Percentiles rank a stretch among this genome's conserved stretches.
Conservation (phyloP, 1,140 invertebrate species). For the Drosophila nasuta region DNA sequence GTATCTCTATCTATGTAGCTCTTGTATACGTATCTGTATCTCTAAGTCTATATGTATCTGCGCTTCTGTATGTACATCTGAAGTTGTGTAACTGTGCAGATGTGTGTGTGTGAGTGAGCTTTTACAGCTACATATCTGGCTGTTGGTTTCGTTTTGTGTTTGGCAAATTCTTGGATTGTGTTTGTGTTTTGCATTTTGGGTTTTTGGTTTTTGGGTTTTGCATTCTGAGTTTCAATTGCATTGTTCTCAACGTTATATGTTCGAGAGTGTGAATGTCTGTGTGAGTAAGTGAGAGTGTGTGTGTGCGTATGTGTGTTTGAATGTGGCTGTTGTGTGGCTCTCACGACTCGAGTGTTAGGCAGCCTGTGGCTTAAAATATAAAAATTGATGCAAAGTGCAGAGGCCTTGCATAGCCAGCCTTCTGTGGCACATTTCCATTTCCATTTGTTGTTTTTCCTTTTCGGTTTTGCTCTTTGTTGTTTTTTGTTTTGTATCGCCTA, state of each 20-base stretch:
- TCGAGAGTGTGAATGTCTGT: background rate
- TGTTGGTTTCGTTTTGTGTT: slow-evolving; percentile 48
- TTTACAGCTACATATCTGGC: slow-evolving; percentile 7
- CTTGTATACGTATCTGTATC: background rate
- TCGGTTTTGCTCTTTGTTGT: slow-evolving; percentile 23
- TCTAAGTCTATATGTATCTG: background rate
- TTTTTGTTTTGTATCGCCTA: slow-evolving; percentile 49
- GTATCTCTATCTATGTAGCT: slow-evolving; percentile 5
- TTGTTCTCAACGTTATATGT: slow-evolving; percentile 53
- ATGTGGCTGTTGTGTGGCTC: slow-evolving; percentile 19
- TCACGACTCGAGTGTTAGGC: slow-evolving; percentile 71
- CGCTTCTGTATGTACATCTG: background rate
- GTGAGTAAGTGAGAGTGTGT: background rate
- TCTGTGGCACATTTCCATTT: slow-evolving; percentile 53
- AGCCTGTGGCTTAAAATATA: slow-evolving; percentile 79
- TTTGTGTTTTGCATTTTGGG: slow-evolving; percentile 47
- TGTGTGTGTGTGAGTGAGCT: slow-evolving; percentile 1
- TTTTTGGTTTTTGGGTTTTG: slow-evolving; percentile 49
- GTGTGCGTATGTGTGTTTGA: slow-evolving; percentile 1
- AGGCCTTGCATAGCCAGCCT: slow-evolving; percentile 59
- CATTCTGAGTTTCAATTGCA: slow-evolving; percentile 74
- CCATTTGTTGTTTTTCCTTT: slow-evolving; percentile 46
- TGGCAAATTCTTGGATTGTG: slow-evolving; percentile 54
- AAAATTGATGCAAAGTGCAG: slow-evolving; percentile 80
- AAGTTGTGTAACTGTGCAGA: background rate